These are phyloP conservation scores for Leptopilina myrica DNA, from an alignment of 2,888 invertebrate species.

Conservation along the genomic window DNA sequence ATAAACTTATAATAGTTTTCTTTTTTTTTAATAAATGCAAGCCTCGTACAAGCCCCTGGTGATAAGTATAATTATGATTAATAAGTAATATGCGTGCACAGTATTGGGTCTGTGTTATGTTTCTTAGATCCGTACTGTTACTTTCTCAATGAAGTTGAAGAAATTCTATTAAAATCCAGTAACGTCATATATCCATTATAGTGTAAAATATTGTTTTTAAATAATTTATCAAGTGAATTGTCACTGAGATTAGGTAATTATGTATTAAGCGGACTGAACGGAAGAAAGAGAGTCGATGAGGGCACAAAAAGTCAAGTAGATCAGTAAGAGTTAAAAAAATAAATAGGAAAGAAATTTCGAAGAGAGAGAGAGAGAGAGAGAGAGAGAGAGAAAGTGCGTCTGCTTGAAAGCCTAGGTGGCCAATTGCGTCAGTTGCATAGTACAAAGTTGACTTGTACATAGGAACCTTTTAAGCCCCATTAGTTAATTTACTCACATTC, in stretches of 20 bases:
- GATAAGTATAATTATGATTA: conserved; percentile 59
- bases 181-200: conserved; percentile 71
- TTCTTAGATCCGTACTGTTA: conserved; percentile 65
- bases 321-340: conserved; percentile 47
- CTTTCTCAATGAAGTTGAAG: conserved; percentile 65
- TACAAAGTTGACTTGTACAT: conserved; percentile 77
- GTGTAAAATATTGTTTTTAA: conserved; percentile 73
- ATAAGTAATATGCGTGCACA: conserved; percentile 59
- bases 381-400: conserved; percentile 50
- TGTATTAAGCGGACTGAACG: conserved; percentile 32
- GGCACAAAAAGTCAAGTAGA: conserved; percentile 49
- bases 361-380: conserved; percentile 19
- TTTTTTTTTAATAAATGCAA: conserved; percentile 56
- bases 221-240: conserved; percentile 71
- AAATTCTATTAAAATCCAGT: conserved; percentile 68
- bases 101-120: conserved; percentile 73
- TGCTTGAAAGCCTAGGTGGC: conserved; percentile 65
- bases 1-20: conserved; percentile 54
- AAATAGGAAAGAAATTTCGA: conserved; percentile 50
- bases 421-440: conserved; percentile 75
- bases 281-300: conserved; percentile 51
- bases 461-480: conserved; percentile 63
- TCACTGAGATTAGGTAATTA: conserved; percentile 71
- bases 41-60: conserved; percentile 74
- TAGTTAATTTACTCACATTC: conserved; percentile 73